These are phyloP conservation scores for Molorchus minor DNA, from an alignment of 2,888 invertebrate genomes.

Conservation along the genomic window DNA sequence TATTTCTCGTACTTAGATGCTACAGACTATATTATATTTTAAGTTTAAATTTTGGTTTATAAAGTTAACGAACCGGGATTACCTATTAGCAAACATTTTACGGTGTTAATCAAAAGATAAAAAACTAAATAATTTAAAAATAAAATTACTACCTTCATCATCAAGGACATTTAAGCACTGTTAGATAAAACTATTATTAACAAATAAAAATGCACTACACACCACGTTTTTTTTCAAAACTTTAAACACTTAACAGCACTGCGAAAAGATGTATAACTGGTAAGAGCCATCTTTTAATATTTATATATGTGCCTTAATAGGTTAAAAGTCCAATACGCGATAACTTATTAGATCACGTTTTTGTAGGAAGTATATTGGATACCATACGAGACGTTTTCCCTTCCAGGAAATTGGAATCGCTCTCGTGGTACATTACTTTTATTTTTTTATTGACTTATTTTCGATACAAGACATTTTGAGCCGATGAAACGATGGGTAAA, in stretches of 20 bases:
- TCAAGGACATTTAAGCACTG: constrained; percentile 3
- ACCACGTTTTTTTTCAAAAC: neutral
- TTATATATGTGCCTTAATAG: constrained; percentile 34
- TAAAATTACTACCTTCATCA: neutral
- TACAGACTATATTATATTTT: no score
- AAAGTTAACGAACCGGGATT: no score
- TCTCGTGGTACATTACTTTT: constrained; percentile 5
- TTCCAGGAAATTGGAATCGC: constrained; percentile 25
- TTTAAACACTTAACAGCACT: neutral
- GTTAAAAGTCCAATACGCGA: constrained; percentile 34
- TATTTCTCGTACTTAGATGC: no score
- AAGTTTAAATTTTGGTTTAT: no score
- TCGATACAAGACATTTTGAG: neutral
- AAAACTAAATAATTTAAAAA: neutral
- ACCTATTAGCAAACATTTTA: no score
- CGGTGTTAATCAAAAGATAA: neutral
- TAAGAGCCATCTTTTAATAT: constrained; percentile 11
- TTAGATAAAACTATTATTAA: neutral
- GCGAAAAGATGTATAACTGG: neutral
- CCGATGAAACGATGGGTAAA: neutral
- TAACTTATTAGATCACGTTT: constrained; percentile 32
- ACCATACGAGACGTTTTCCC: constrained; percentile 12
- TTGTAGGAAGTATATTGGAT: constrained; percentile 28
- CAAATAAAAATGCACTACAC: neutral
- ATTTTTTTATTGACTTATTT: constrained; percentile 16